Evolutionary conservation across 2,113 vertebrate genomes (phyloP).

Genomic region (Pelvicachromis taeniatus): DNA sequence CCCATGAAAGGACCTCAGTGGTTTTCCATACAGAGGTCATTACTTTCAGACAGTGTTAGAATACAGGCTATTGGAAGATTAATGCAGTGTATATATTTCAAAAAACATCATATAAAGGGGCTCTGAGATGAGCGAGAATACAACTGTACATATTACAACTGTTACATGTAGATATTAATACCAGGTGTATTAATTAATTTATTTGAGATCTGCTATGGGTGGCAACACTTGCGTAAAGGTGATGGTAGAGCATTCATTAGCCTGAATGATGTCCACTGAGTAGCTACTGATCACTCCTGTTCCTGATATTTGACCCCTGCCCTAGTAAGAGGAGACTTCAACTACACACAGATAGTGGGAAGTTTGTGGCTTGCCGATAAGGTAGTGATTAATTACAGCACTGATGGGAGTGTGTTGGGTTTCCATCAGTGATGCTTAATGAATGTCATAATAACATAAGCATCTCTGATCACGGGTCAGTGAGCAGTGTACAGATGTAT

Average conservation of each 20-base stretch:
- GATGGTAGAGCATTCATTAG: slow-evolving; percentile 46
- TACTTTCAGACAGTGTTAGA: not conserved
- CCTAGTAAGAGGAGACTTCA: slow-evolving; percentile 45
- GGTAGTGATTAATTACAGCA: slow-evolving; percentile 69
- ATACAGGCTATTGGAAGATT: not conserved
- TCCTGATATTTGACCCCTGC: slow-evolving; percentile 66
- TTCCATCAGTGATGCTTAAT: slow-evolving; percentile 58
- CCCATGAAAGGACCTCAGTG: slow-evolving; percentile 15
- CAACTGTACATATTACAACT: not conserved
- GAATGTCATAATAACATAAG: slow-evolving; percentile 62
- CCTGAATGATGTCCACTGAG: slow-evolving; percentile 54
- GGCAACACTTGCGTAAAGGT: slow-evolving; percentile 17
- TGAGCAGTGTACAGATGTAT: not conserved
- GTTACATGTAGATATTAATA: not conserved
- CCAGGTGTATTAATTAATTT: slow-evolving; percentile 12
- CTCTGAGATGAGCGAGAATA: not conserved
- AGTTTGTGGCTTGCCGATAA: slow-evolving; percentile 56
- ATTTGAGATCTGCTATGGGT: slow-evolving; percentile 1
- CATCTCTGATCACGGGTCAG: slow-evolving; percentile 52
- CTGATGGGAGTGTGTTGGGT: slow-evolving; percentile 45
- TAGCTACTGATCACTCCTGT: slow-evolving; percentile 53
- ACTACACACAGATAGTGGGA: slow-evolving; percentile 29
- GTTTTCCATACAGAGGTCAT: slow-evolving; percentile 21
- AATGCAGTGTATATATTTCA: not conserved
- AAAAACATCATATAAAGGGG: not conserved